Percentiles rank a stretch among this genome's conserved stretches.
Conservation (phyloP, 2,888 invertebrate genomes). For the Drepana falcataria region DNA sequence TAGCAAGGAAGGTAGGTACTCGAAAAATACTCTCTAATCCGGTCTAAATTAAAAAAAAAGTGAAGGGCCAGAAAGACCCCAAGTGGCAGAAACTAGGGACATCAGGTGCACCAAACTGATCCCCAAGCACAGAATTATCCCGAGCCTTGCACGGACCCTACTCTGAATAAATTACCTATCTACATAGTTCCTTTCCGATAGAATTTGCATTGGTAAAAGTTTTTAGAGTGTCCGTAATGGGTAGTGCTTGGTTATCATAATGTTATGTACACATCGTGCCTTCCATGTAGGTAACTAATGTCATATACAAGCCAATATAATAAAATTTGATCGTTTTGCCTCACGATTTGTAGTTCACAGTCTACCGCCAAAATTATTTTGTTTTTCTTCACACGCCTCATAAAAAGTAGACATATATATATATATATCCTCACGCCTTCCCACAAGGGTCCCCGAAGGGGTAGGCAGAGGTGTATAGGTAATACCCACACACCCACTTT, state of each 20-base stretch:
- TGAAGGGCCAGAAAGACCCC: conserved; percentile 23
- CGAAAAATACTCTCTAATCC: conserved; percentile 17
- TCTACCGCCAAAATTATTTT: too few species aligned
- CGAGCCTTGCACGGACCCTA: conserved; percentile 49
- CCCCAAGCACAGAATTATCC: conserved; percentile 65
- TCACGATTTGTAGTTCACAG: too few species aligned
- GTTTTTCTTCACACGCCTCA: too few species aligned
- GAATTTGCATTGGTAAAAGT: conserved; percentile 35
- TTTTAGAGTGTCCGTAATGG: conserved; percentile 15
- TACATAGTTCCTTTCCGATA: conserved; percentile 41
- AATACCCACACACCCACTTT: too few species aligned
- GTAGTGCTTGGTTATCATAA: conserved; percentile 6
- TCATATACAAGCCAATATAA: too few species aligned
- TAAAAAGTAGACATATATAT: too few species aligned
- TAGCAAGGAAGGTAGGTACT: conserved; percentile 12
- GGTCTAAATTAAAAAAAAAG: conserved; percentile 39
- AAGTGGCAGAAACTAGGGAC: conserved; percentile 46
- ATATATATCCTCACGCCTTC: too few species aligned
- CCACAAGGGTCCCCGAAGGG: too few species aligned
- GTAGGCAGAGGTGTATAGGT: too few species aligned
- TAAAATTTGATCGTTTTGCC: too few species aligned
- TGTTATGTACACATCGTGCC: conserved; percentile 11
- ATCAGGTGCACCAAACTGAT: conserved; percentile 73
- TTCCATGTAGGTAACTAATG: not conserved
- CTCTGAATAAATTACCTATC: conserved; percentile 68